Evolutionary conservation across 2,888 invertebrate species (phyloP), one percentile per base, ranked within the genome.

Genomic region (Eucera pruinosa): DNA sequence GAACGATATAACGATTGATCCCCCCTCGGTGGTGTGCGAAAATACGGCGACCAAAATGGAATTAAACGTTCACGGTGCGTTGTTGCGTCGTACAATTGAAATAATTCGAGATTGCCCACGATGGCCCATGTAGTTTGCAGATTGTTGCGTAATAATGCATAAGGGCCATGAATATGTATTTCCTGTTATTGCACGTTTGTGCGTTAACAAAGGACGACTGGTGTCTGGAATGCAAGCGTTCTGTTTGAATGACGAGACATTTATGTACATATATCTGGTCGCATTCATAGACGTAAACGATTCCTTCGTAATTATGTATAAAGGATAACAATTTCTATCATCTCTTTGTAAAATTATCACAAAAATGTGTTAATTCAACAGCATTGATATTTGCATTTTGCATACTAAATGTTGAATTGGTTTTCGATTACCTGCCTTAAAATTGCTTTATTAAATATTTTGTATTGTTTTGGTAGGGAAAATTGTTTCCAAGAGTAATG

Each of bases 131-230:
- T 57, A 73, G 61, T 45, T 77, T 77, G 50, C 62, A 62, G 39
- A 67, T 68, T 45, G 52, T 74, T 77, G 62, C 76, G 76, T 74
- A 74, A 74, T 67, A 77, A 74, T 74, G 57, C 45, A 67, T 58
- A 73, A 73, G 48, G 62, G 43, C 52, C n/a, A 30, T 58, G 67
- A 67, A 73, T 52, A 57, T 66, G 55, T 67, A 67, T 67, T 68
- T 76, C 74, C 76, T 75, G 66, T 45, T 57, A 66, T 50, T 57
- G 55, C 55, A 15, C 47, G 55, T 55, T 43, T 48, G 47, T 23
- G 27, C 39, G 61, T 61, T 41, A 74, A 66, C 74, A 76, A 76
- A 73, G 66, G 55, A 39, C n/a, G 27, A 45, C 30, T 30, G 13
- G 36, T 25, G 48, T 25, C n/a, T 60, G 11, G 47, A 58, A 30